Evolutionary conservation across 2,113 vertebrate species (phyloP).

Genomic region (Phaethon lepturus): DNA sequence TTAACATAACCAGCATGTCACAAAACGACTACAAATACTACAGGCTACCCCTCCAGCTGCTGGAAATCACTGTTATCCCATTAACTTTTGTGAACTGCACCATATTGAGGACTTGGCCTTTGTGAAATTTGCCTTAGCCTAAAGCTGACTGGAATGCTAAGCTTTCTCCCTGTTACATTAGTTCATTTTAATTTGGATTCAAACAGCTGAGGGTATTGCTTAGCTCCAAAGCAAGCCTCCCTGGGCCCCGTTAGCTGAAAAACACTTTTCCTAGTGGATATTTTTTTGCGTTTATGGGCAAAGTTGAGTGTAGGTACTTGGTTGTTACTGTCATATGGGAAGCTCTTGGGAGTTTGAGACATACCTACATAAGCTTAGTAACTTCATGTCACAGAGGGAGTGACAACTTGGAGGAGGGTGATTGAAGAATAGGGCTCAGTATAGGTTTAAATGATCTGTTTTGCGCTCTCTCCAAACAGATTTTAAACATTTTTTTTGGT

Average conservation of each 20-base stretch:
- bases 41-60: not conserved
- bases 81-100: not conserved
- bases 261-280: not conserved
- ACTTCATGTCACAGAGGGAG: not conserved
- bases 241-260: not conserved
- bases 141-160: not conserved
- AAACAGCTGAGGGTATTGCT: not conserved
- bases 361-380: not conserved
- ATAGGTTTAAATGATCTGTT: not conserved
- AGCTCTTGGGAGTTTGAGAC: not conserved
- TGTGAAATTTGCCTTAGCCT: not conserved
- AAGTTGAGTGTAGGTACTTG: not conserved
- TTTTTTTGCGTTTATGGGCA: not conserved
- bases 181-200: not conserved
- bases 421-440: not conserved
- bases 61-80: not conserved
- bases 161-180: not conserved
- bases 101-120: not conserved
- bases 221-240: not conserved
- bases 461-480: not conserved
- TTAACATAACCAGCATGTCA: not conserved
- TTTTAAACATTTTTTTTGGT: not conserved
- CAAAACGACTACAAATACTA: not conserved
- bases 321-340: not conserved
- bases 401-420: not conserved